Evolutionary conservation across 2,888 invertebrate species (phyloP), one percentile per base, ranked within the genome.

Genomic region (Pollenia amentaria): DNA sequence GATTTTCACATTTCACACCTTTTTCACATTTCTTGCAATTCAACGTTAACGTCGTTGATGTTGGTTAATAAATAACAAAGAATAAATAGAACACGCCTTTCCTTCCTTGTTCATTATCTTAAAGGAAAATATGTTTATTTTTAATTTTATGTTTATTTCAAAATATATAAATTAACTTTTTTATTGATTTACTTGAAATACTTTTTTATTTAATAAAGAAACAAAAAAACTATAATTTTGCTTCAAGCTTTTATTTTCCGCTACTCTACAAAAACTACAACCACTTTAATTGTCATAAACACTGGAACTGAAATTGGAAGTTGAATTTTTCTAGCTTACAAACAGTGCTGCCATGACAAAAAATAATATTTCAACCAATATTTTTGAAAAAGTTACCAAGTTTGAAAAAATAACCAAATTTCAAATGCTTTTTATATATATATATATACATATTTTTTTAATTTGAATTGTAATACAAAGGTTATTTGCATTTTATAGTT

Each of bases 1-100:
- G 88, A 88, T 88, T 88, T 88, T 88, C 88, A 88, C 88, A 86
- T 83, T 86, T 86, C 87, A 88, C 88, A 88, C 88, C 88, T 88
- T 87, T 88, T 88, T 88, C 78, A 77, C 60, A 73, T 65, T 77
- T 84, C 76, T 42, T 48, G 53, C 69, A 67, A 69, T 70, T 29
- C 53, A 76, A 81, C 21, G n/a, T 83, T 38, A 42, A 46, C 42
- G 16, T 42, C 62, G 38, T 51, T 55, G 64, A 55, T 29, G 62
- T 46, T 62, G 42, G 29, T 51, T 67, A 55, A 29, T 29, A 29
- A 29, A 29, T 29, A 29, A 29, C 29, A 29, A 55, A 67, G 40
- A 21, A 6, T 29, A 29, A 29, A 29, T 29, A 69, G 84, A 85
- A 85, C 85, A 86, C 85, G 78, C 85, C 85, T 85, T 81, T 6